Base-by-base conservation (phyloP, 2,113 vertebrate genomes). In the Nipponia nippon region DNA sequence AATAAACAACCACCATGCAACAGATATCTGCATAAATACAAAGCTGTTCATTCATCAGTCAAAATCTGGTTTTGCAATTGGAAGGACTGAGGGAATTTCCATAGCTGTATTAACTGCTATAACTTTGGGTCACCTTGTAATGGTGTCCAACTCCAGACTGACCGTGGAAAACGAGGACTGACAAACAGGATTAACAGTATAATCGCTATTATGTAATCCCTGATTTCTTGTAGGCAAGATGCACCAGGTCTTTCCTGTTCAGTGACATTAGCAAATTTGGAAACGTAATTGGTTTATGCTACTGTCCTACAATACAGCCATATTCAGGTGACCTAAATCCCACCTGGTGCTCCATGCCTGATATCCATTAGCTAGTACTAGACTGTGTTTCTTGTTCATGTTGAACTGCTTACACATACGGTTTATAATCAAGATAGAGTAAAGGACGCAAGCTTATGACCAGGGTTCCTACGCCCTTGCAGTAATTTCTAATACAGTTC, bases 171-270 rank as follows among this genome's bases (percentile, higher is more conserved):
- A 89, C 53, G 22, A 89, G 91, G 40, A 85, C 65, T 91, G 65
- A 87, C 91, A 87, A 95, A 89, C 93, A 89, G 40, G 94, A 95
- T 97, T 94, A 97, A 59, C 52, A 13, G 77, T 87, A 53, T 97
- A 96, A 97, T 95, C 81, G 0, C 91, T 65, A 13, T 95, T 97
- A 95, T 4, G 16, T 95, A 97, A 97, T 91, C 73, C 56, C 49
- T 40, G 83, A 22, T 50, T 63, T 87, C 88, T 90, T 87, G 85
- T 82, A 89, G 76, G 58, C 55, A 72, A 91, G 83, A 53, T 94
- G 65, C 29, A 87, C 89, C 36, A 58, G 65, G 87, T 81, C 83
- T 76, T 95, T 94, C 89, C 91, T 85, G 58, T 89, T 93, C 36
- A 72, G 83, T 87, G 58, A 95, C 89, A 87, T 62, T 62, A 83